These are phyloP conservation scores for Daktulosphaira vitifoliae DNA, from an alignment of 1,140 invertebrate species.

Conservation along the genomic window DNA sequence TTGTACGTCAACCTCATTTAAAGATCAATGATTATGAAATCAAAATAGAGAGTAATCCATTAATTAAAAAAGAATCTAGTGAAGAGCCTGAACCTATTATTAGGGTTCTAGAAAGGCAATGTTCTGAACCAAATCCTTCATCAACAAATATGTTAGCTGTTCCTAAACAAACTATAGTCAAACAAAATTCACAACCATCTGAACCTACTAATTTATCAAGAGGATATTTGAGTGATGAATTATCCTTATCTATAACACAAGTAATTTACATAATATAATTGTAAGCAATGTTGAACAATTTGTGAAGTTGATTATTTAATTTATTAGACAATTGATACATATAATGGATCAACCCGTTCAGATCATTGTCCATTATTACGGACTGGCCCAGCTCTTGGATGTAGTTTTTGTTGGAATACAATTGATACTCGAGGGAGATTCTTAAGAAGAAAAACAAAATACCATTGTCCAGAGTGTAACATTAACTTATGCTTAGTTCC, in stretches of 20 bases:
- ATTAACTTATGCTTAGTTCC: conserved; percentile 78
- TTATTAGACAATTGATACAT: conserved; percentile 1
- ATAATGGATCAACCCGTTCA: conserved; percentile 39
- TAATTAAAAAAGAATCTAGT: not conserved
- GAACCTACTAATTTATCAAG: conserved; percentile 43
- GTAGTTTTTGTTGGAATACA: conserved; percentile 82
- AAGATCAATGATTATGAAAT: conserved; percentile 22
- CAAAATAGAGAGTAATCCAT: not conserved
- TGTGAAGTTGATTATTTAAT: too few relatives aligned
- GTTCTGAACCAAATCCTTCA: conserved; percentile 41
- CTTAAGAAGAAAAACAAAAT: conserved; percentile 72
- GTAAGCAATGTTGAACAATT: too few relatives aligned
- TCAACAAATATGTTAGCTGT: conserved; percentile 52
- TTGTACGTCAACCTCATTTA: conserved; percentile 40
- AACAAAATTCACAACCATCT: conserved; percentile 52
- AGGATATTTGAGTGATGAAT: conserved; percentile 31
- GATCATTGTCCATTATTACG: conserved; percentile 69
- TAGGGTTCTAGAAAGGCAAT: conserved; percentile 19
- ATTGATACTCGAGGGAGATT: conserved; percentile 69
- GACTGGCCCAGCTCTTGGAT: conserved; percentile 68
- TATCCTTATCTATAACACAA: not conserved
- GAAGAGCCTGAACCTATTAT: conserved; percentile 47
- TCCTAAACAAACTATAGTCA: conserved; percentile 51
- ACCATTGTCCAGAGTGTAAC: conserved; percentile 77
- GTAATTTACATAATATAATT: too few relatives aligned